Evolutionary conservation across 2,888 invertebrate species (phyloP).

Genomic region (Latrodectus hesperus): DNA sequence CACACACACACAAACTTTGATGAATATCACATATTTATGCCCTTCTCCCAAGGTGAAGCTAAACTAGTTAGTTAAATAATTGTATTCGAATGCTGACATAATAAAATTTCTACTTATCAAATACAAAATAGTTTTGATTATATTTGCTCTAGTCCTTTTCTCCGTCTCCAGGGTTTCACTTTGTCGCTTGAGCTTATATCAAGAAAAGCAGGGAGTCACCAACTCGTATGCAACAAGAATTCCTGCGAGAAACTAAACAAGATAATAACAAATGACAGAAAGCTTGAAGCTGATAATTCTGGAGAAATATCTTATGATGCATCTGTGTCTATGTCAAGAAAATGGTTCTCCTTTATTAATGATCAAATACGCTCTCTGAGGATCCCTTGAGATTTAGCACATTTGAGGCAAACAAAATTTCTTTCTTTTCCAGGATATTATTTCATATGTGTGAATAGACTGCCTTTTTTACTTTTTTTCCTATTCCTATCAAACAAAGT

Average conservation of each 20-base stretch:
- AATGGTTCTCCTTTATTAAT: constrained; percentile 24
- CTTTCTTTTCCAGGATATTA: constrained; percentile 23
- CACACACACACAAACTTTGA: too few species aligned
- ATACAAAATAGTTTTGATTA: too few species aligned
- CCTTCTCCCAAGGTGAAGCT: too few species aligned
- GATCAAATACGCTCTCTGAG: constrained; percentile 17
- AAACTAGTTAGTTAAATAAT: too few species aligned
- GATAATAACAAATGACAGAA: constrained; percentile 47
- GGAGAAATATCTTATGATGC: constrained; percentile 27
- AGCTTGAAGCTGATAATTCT: constrained; percentile 37
- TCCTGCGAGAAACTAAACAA: constrained; percentile 15
- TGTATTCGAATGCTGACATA: too few species aligned
- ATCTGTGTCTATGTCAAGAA: constrained; percentile 29
- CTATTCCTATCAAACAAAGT: too few species aligned
- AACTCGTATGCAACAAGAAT: constrained; percentile 15
- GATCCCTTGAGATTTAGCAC: constrained; percentile 7
- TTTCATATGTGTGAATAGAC: not conserved
- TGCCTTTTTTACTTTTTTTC: too few species aligned
- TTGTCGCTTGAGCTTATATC: constrained; percentile 26
- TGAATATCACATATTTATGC: too few species aligned
- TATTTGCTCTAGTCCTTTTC: too few species aligned
- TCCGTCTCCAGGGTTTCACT: constrained; percentile 6
- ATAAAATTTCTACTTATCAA: too few species aligned
- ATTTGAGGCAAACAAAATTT: constrained; percentile 33
- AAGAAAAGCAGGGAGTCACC: constrained; percentile 17